Percentiles rank a stretch among this genome's conserved stretches.
Evolutionary conservation across 2,888 invertebrate species (phyloP).

Genomic region (Deroplatys truncata): DNA sequence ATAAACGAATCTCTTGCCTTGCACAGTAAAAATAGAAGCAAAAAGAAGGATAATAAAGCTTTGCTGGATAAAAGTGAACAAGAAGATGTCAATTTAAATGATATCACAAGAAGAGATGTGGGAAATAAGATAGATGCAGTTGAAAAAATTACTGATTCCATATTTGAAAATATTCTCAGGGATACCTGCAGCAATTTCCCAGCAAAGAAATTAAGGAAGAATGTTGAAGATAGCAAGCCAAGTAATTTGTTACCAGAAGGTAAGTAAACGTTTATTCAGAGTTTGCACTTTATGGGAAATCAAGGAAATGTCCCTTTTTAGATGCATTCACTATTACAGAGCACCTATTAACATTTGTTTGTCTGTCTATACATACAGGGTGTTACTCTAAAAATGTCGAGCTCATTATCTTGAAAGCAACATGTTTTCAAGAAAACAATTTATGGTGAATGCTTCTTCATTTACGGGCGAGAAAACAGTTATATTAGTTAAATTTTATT

Average conservation of each 20-base stretch:
- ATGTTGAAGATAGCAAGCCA: not conserved
- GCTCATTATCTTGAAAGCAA: too few species aligned
- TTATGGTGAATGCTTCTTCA: too few species aligned
- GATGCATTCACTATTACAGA: too few species aligned
- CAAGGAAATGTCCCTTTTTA: too few species aligned
- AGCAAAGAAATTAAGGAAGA: not conserved
- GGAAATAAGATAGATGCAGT: not conserved
- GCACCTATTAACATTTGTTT: too few species aligned
- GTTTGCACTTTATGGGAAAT: too few species aligned
- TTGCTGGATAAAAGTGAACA: not conserved
- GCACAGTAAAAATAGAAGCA: not conserved
- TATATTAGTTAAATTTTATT: too few species aligned
- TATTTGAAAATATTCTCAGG: conserved; percentile 23
- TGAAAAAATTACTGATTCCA: conserved; percentile 29
- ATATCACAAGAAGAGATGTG: not conserved
- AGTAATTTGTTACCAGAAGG: not conserved
- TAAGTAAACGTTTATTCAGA: not conserved
- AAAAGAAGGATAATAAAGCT: not conserved
- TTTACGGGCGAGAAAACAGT: too few species aligned
- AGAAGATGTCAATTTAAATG: not conserved
- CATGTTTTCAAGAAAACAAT: too few species aligned
- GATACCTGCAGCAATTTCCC: conserved; percentile 9
- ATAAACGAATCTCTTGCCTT: not conserved
- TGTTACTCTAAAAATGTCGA: too few species aligned
- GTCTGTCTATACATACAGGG: too few species aligned